These are phyloP conservation scores for Dinoponera quadriceps DNA, from an alignment of 1,140 invertebrate species.

Conservation along the genomic window DNA sequence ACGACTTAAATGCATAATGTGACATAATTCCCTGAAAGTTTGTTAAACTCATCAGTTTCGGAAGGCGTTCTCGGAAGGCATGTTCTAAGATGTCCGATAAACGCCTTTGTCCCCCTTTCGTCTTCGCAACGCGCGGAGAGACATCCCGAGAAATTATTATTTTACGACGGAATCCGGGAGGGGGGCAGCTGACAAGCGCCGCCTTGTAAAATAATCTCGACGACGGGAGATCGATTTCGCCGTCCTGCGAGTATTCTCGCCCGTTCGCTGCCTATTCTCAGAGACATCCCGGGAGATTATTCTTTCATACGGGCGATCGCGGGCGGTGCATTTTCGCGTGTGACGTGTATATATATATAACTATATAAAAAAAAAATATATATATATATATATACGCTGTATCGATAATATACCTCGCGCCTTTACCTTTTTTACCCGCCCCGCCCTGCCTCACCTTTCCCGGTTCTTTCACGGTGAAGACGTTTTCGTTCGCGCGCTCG, in stretches of 20 bases:
- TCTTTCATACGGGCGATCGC: not conserved
- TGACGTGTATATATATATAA: too few species aligned
- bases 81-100: too few species aligned
- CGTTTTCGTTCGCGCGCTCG: constrained; percentile 1
- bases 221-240: constrained; percentile 31
- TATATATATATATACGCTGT: not conserved
- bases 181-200: constrained; percentile 35
- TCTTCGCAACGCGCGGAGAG: not conserved
- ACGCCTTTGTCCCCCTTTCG: too few species aligned
- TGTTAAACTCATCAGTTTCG: too few species aligned
- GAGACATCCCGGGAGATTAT: constrained; percentile 18
- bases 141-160: constrained; percentile 45
- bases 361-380: too few species aligned
- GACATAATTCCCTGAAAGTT: too few species aligned
- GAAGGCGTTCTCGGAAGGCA: too few species aligned
- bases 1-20: too few species aligned
- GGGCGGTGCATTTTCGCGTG: too few species aligned
- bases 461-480: not conserved
- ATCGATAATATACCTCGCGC: not conserved
- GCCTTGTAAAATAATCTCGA: constrained; percentile 44
- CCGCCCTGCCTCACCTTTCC: too few species aligned
- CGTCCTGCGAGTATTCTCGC: constrained; percentile 19
- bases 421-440: too few species aligned
- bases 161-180: constrained; percentile 22
- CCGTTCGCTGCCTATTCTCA: not conserved